Percentiles rank a stretch among this genome's conserved stretches.
phyloP scores from a whole-genome alignment of 2,888 invertebrate genomes.

The Drosophila infuscata region DNA sequence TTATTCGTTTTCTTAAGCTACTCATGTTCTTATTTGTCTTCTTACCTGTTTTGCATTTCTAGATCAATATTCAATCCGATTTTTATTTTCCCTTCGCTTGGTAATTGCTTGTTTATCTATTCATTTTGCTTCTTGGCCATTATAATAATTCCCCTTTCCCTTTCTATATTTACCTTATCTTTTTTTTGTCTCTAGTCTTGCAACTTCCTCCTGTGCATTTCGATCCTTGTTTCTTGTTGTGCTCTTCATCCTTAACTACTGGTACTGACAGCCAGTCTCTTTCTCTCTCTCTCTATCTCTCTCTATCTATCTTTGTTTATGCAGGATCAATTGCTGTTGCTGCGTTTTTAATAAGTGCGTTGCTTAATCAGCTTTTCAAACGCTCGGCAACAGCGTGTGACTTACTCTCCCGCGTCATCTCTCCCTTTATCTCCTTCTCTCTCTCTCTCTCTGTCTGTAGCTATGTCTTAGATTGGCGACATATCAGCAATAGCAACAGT shows the following conservation, averaged over 20 bases:
- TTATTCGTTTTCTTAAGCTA: not conserved
- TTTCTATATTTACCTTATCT: not conserved
- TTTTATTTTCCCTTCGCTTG: not conserved
- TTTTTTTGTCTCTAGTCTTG: not conserved
- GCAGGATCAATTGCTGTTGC: slow-evolving; percentile 8
- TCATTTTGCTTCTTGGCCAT: not conserved
- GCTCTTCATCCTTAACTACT: not conserved
- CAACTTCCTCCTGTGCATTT: not conserved
- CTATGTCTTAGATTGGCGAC: slow-evolving; percentile 41
- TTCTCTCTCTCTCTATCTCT: not conserved
- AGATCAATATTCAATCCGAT: not conserved
- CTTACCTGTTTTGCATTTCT: not conserved
- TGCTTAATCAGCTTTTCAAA: slow-evolving; percentile 7
- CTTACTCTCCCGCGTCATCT: too few relatives aligned
- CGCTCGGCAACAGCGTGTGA: slow-evolving; percentile 2
- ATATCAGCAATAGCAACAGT: slow-evolving; percentile 32
- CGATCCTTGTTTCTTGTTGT: not conserved
- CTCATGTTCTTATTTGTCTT: not conserved
- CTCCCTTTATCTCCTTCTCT: not conserved
- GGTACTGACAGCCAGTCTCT: not conserved
- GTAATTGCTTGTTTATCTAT: not conserved
- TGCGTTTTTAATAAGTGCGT: not conserved
- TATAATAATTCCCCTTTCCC: not conserved
- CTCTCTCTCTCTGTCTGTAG: not conserved
- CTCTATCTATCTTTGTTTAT: not conserved